Conservation (phyloP, 1,140 invertebrate species). For the Tetranychus cinnabarinus region DNA sequence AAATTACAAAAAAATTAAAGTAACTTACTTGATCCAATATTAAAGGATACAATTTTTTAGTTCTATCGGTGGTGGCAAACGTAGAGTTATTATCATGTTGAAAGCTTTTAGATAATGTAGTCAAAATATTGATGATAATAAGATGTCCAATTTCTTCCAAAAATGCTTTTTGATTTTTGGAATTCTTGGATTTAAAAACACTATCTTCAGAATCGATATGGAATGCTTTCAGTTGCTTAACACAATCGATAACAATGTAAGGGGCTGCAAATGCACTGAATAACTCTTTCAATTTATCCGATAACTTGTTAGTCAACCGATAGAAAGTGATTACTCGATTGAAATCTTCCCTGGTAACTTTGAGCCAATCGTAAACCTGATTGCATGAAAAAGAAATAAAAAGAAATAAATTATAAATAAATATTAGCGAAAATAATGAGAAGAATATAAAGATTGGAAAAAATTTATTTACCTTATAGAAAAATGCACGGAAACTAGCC, state of each 20-base stretch:
- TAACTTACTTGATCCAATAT: constrained; percentile 48
- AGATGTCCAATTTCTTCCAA: neutral
- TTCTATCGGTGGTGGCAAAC: constrained; percentile 59
- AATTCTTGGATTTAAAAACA: neutral
- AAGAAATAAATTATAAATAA: neutral
- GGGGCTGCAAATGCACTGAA: constrained; percentile 69
- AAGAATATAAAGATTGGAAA: neutral
- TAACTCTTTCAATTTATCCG: constrained; percentile 54
- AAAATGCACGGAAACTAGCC: constrained; percentile 57
- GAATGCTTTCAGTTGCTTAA: neutral
- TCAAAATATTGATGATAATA: constrained; percentile 27
- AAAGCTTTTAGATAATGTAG: constrained; percentile 50
- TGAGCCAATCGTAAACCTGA: constrained; percentile 49
- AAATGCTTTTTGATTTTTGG: neutral
- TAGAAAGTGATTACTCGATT: constrained; percentile 48
- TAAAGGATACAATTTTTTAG: constrained; percentile 54
- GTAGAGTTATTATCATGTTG: constrained; percentile 38
- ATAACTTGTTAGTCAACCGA: constrained; percentile 45
- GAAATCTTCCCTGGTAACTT: constrained; percentile 28
- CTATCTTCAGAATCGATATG: neutral
- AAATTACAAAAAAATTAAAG: too few relatives aligned
- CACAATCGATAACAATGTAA: constrained; percentile 22
- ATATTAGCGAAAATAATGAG: neutral
- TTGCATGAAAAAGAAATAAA: neutral
- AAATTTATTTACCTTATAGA: constrained; percentile 31